These are phyloP conservation scores for Condylura cristata DNA, from an alignment of 2,113 vertebrate species.

Conservation along the genomic window DNA sequence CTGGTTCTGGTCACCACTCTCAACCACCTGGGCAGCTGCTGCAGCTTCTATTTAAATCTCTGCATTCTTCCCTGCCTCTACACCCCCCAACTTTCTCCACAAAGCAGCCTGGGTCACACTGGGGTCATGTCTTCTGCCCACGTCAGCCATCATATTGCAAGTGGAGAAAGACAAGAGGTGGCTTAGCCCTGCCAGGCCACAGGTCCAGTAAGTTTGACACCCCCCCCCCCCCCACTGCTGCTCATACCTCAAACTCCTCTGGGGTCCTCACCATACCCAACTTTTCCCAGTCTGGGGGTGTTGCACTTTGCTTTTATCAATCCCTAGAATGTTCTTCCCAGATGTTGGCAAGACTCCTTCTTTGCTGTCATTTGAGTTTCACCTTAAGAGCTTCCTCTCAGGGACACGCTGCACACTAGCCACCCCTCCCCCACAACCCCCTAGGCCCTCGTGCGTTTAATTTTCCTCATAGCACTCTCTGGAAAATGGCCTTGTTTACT, in stretches of 20 bases:
- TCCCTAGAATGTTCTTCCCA: constrained; percentile 36
- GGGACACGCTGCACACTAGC: not conserved
- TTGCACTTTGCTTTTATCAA: not conserved
- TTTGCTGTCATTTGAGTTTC: not conserved
- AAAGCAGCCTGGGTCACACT: not conserved
- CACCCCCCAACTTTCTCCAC: not conserved
- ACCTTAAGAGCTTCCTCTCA: not conserved
- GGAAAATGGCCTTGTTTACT: constrained; percentile 68
- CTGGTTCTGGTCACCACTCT: not conserved
- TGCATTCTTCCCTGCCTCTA: not conserved
- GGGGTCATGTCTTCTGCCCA: rapidly evolving
- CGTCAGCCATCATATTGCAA: not conserved
- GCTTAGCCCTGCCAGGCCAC: not conserved
- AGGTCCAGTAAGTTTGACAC: not conserved
- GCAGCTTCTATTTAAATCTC: not conserved
- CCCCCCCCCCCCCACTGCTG: not conserved
- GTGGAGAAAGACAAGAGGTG: not conserved
- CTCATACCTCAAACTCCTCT: not conserved
- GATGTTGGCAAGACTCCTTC: not conserved
- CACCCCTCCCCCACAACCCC: not conserved
- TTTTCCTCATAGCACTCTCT: not conserved
- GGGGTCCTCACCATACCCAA: not conserved
- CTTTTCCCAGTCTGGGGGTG: not conserved
- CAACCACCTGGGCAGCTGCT: not conserved
- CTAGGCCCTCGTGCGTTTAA: not conserved